phyloP scores from a whole-genome alignment of 2,113 vertebrate species.

The Zootoca vivipara region DNA sequence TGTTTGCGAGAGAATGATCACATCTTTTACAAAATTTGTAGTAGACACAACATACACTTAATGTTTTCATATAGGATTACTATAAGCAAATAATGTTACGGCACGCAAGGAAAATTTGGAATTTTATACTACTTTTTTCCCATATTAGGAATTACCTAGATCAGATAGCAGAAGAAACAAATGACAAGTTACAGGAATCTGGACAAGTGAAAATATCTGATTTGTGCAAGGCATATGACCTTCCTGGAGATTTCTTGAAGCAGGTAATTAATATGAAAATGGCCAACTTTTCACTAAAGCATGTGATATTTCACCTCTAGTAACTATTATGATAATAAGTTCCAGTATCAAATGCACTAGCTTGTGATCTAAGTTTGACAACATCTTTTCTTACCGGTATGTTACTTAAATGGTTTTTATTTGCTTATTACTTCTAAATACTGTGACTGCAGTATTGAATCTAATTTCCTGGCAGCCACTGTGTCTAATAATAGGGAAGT shows the following conservation, averaged over 20 bases:
- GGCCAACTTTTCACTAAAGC: background rate
- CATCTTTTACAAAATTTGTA: background rate
- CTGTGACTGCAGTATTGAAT: background rate
- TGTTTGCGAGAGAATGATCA: background rate
- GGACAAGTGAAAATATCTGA: slow-evolving; percentile 92
- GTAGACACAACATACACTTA: background rate
- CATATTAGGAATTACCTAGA: slow-evolving; percentile 86
- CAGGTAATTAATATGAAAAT: slow-evolving; percentile 78
- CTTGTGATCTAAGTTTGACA: background rate
- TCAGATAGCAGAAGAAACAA: slow-evolving; percentile 92
- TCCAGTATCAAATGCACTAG: background rate
- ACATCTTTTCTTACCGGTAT: background rate
- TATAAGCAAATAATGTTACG: background rate
- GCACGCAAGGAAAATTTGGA: background rate
- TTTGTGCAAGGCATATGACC: slow-evolving; percentile 91
- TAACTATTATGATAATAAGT: background rate
- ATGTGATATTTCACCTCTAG: background rate
- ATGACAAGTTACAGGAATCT: slow-evolving; percentile 94
- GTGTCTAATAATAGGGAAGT: background rate
- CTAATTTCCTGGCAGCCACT: background rate
- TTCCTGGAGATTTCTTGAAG: slow-evolving; percentile 91
- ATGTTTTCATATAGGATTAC: background rate
- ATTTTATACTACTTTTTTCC: background rate
- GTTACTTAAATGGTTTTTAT: background rate
- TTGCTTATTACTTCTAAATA: background rate